These are phyloP conservation scores for Odontothrips loti DNA, from an alignment of 2,888 invertebrate species.

Conservation along the genomic window DNA sequence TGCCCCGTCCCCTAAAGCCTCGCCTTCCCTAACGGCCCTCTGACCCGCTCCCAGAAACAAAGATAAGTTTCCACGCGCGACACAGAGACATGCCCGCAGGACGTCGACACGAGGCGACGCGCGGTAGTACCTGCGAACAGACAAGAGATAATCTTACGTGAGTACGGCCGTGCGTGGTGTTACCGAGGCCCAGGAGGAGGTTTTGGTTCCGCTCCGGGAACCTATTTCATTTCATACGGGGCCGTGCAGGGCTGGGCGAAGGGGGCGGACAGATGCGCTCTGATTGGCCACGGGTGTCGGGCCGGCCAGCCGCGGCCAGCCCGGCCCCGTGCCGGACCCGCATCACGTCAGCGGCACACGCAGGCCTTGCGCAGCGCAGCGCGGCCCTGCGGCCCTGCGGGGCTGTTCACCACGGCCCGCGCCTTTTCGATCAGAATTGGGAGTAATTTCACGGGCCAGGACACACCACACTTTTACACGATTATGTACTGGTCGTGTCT, in stretches of 20 bases:
- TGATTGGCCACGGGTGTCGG: neutral
- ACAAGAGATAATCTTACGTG: no score
- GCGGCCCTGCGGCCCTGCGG: neutral
- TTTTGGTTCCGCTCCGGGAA: neutral
- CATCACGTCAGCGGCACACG: neutral
- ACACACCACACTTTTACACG: no score
- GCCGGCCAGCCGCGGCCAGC: neutral
- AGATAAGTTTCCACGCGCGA: no score
- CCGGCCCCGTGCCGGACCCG: neutral
- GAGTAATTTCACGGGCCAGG: neutral
- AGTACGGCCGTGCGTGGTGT: no score
- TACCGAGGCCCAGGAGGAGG: no score
- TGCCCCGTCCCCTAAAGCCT: no score
- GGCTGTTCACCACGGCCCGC: neutral
- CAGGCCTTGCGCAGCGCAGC: neutral
- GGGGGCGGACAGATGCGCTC: constrained; percentile 7
- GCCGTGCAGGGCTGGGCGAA: neutral
- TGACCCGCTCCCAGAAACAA: no score
- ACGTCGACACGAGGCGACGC: no score
- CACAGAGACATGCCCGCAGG: no score
- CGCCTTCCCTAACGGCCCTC: no score
- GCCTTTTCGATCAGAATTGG: neutral
- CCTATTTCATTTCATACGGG: neutral
- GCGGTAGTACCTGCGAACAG: no score
- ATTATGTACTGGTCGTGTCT: neutral